These are phyloP conservation scores for Epinephelus lanceolatus DNA, from an alignment of 2,113 vertebrate species.

Conservation along the genomic window DNA sequence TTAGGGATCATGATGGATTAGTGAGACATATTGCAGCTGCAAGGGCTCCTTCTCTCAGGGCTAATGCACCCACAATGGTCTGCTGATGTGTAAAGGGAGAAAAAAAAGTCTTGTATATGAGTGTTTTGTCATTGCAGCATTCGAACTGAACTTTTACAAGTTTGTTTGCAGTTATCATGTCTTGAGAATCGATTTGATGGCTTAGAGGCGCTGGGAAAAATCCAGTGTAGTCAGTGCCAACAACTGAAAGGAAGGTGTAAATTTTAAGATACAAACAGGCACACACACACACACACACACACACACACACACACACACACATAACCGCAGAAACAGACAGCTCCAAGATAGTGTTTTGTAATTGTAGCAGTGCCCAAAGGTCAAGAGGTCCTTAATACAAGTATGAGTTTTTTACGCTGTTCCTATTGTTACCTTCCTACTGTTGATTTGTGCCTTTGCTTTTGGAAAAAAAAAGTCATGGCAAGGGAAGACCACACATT, in stretches of 20 bases:
- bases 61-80: constrained; percentile 65
- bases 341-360: constrained; percentile 44
- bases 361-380: constrained; percentile 44
- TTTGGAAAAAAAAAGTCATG: constrained; percentile 10
- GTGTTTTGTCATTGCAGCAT: constrained; percentile 32
- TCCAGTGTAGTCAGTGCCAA: background rate
- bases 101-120: constrained; percentile 26
- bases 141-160: background rate
- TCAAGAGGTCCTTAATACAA: constrained; percentile 58
- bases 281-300: background rate
- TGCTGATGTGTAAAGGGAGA: constrained; percentile 56
- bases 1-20: constrained; percentile 82
- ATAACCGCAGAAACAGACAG: constrained; percentile 36
- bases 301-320: background rate
- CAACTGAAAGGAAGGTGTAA: constrained; percentile 1
- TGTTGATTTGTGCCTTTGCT: constrained; percentile 33
- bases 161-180: constrained; percentile 19
- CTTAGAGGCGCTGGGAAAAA: background rate
- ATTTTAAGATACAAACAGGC: constrained; percentile 12
- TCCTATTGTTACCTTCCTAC: background rate
- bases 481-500: constrained; percentile 31
- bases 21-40: constrained; percentile 82
- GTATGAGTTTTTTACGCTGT: background rate
- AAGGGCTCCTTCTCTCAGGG: constrained; percentile 64
- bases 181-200: background rate